These are phyloP conservation scores for Hydrotaea cyrtoneurina DNA, from an alignment of 2,888 invertebrate genomes.

Conservation along the genomic window DNA sequence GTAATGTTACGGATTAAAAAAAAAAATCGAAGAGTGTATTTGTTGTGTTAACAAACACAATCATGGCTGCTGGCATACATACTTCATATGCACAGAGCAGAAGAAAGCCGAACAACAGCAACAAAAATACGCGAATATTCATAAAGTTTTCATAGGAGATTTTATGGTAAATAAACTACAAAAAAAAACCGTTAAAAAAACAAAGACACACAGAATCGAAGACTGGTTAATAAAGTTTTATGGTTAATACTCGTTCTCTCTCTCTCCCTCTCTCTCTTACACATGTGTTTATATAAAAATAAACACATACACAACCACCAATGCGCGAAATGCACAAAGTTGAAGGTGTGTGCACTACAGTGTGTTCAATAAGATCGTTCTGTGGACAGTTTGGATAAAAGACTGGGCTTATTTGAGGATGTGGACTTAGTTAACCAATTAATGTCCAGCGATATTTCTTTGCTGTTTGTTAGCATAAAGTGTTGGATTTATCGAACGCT, in stretches of 20 bases:
- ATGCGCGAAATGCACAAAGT: background rate
- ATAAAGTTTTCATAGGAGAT: slow-evolving; percentile 33
- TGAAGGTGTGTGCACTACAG: slow-evolving; percentile 2
- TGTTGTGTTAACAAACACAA: slow-evolving; percentile 19
- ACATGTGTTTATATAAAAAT: slow-evolving; percentile 4
- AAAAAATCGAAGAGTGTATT: slow-evolving; percentile 10
- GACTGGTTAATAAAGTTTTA: slow-evolving; percentile 56
- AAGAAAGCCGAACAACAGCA: background rate
- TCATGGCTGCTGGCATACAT: background rate
- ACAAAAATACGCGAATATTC: slow-evolving; percentile 9
- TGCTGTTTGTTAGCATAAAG: no score
- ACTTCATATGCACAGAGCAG: background rate
- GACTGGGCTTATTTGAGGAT: no score
- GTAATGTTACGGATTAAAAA: slow-evolving; percentile 50
- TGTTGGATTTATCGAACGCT: no score
- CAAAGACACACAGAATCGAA: slow-evolving; percentile 9
- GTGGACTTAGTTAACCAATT: no score
- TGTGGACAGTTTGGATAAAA: no score
- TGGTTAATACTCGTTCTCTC: slow-evolving; percentile 28
- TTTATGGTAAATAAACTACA: slow-evolving; percentile 38
- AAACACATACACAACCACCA: background rate
- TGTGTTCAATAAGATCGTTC: background rate
- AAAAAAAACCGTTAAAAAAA: slow-evolving; percentile 10
- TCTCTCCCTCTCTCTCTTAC: no score
- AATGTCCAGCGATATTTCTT: no score